Evolutionary conservation across 2,888 invertebrate genomes (phyloP).

Genomic region (Volucella inanis): DNA sequence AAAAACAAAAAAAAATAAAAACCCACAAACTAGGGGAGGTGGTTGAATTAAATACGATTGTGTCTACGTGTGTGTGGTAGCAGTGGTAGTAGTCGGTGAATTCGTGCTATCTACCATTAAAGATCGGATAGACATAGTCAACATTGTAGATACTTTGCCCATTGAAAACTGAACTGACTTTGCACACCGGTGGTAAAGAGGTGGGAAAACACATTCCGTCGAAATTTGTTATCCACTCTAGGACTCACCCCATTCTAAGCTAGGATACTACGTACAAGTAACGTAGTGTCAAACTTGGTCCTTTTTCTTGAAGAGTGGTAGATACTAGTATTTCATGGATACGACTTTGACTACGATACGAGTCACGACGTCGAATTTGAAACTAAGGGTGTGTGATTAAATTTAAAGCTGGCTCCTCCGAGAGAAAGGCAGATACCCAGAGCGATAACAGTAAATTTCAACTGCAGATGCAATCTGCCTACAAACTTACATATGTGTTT

Average conservation of each 20-base stretch:
- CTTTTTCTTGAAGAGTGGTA: constrained; percentile 1
- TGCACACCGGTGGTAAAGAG: constrained; percentile 3
- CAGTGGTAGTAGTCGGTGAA: not conserved
- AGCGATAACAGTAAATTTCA: constrained; percentile 1
- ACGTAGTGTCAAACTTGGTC: not conserved
- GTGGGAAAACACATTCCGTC: constrained; percentile 9
- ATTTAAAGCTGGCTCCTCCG: constrained; percentile 25
- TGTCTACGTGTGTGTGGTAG: constrained; percentile 37
- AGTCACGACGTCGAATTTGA: constrained; percentile 10
- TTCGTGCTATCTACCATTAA: constrained; percentile 60
- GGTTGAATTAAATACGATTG: constrained; percentile 46
- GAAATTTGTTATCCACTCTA: constrained; percentile 27
- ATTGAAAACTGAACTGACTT: constrained; percentile 12
- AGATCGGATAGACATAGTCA: constrained; percentile 67
- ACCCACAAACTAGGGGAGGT: constrained; percentile 5
- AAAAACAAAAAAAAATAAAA: constrained; percentile 16
- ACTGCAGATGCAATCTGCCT: constrained; percentile 20
- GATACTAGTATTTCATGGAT: not conserved
- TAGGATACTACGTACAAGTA: constrained; percentile 1
- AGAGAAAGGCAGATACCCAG: not conserved
- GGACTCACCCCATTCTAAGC: constrained; percentile 25
- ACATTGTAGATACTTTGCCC: constrained; percentile 49
- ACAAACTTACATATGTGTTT: not conserved
- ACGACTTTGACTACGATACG: constrained; percentile 6
- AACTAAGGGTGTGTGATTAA: constrained; percentile 45